Evolutionary conservation across 2,888 invertebrate genomes (phyloP), one percentile per base, ranked within the genome.

Genomic region (Athalia rosae): DNA sequence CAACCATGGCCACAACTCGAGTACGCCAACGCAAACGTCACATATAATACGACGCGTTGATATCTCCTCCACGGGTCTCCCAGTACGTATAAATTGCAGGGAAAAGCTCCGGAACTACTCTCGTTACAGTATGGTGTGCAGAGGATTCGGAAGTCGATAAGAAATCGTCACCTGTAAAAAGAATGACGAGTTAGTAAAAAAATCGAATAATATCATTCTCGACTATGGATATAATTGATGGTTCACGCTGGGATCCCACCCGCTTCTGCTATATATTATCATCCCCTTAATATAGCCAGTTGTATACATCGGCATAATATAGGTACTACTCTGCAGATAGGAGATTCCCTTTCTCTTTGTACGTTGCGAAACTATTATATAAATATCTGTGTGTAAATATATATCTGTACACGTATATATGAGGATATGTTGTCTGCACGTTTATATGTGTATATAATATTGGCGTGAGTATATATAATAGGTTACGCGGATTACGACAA

Each of bases 401-500:
- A 85, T 87, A 62, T 28, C n/a, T 15, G 48, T 59, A 50, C 50
- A 48, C 28, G 4, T 61, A 61, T 61, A 13, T 15, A 13, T n/a
- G n/a, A 8, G 9, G 61, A 8, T 61, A 13, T 28, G 8, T 28
- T 61, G 4, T n/a, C 61, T 13, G 7, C 13, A 1, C 28, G 13
- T 13, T 13, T 8, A 61, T n/a, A 8, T 61, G 8, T 8, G 53
- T 11, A n/a, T 50, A 50, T 50, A 56, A 56, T 53, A 45, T 43
- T 5, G 41, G 41, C 13, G 13, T 13, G 13, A 9, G 56, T 86
- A 87, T 87, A 87, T 86, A 85, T 86, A 86, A 85, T 83, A 84
- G 85, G 84, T 87, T 87, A 87, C 87, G 86, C 86, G 87, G 87
- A 87, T 87, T 86, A 87, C 86, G 84, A 87, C 87, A 87, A 87